Evolutionary conservation across 2,888 invertebrate genomes (phyloP), one percentile per base, ranked within the genome.

Genomic region (Ypsolopha sequella): DNA sequence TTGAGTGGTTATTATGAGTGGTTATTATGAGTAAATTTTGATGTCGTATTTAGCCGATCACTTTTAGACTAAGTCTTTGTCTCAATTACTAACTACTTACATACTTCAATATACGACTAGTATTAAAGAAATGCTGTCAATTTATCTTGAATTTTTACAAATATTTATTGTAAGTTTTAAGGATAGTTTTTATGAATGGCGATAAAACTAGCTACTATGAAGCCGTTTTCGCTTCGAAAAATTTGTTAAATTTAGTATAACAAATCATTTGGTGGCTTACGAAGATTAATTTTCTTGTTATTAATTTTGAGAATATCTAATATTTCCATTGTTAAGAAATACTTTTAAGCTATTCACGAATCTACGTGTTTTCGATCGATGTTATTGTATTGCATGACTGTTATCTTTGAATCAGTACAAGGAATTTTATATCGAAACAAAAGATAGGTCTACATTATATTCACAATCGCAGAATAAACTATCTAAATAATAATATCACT

Each of bases 61-160:
- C 36, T 52, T 52, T 46, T 46, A 50, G 50, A 41, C 48, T 72
- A 74, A 76, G 73, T 78, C 79, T 80, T 80, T 57, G 66, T 77
- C 74, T 80, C 80, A 78, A 80, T 78, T 77, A 80, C 59, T 74
- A 73, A 66, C 36, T 47, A 64, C 61, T 59, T 70, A 64, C 61
- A 59, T 70, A 70, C 68, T 70, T 64, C 62, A 70, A 11, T 72
- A 73, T 70, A 73, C 70, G 68, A 75, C 68, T 81, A 81, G 72
- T 71, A 54, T 76, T 65, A 80, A 66, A 73, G 70, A 64, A 72
- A 80, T 72, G 74, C 84, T 80, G 85, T 85, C 85, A 85, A 85
- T 84, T 85, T 76, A 64, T 74, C 73, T 51, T 51, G 73, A 80
- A 77, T 80, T 73, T 77, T 73, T 73, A 76, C 60, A 66, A 72